phyloP scores from a whole-genome alignment of 2,797 vertebrate genomes.

The Scarus forsteni region DNA sequence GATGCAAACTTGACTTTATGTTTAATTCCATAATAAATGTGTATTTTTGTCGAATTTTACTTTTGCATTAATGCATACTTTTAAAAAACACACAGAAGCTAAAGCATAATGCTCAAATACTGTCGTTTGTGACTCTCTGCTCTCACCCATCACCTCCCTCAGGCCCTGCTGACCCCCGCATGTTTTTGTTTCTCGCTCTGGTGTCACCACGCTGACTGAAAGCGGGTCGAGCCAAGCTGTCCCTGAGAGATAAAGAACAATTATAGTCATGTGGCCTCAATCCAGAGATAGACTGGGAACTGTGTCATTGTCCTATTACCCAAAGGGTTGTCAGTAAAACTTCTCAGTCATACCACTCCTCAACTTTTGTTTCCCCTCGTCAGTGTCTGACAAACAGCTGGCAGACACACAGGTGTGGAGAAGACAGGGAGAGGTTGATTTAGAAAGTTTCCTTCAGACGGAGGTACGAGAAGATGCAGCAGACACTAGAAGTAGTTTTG shows the following conservation, averaged over 20 bases:
- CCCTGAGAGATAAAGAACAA: slow-evolving; percentile 85
- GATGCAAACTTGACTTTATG: neutral
- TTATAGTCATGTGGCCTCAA: slow-evolving; percentile 87
- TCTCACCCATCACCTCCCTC: slow-evolving; percentile 30
- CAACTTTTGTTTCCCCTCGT: slow-evolving; percentile 52
- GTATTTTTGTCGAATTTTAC: too few species aligned
- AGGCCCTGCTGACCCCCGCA: slow-evolving; percentile 45
- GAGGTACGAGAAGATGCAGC: neutral
- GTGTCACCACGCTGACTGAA: slow-evolving; percentile 64
- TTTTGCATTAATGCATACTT: neutral
- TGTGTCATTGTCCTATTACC: slow-evolving; percentile 87
- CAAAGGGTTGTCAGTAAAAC: slow-evolving; percentile 70
- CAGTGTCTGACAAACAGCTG: slow-evolving; percentile 47
- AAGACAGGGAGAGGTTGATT: neutral
- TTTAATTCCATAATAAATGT: neutral
- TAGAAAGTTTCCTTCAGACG: neutral
- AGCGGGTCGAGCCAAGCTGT: slow-evolving; percentile 70
- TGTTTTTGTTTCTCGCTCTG: slow-evolving; percentile 69
- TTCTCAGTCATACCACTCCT: slow-evolving; percentile 67
- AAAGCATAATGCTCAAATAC: neutral
- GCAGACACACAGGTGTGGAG: slow-evolving; percentile 5
- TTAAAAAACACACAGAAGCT: neutral
- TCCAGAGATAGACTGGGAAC: slow-evolving; percentile 87
- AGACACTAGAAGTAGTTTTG: neutral
- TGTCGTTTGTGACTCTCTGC: neutral